phyloP scores from a whole-genome alignment of 30 jellyfish, hydroid and myxozoan genomes.

The Cassiopea xamachana region DNA sequence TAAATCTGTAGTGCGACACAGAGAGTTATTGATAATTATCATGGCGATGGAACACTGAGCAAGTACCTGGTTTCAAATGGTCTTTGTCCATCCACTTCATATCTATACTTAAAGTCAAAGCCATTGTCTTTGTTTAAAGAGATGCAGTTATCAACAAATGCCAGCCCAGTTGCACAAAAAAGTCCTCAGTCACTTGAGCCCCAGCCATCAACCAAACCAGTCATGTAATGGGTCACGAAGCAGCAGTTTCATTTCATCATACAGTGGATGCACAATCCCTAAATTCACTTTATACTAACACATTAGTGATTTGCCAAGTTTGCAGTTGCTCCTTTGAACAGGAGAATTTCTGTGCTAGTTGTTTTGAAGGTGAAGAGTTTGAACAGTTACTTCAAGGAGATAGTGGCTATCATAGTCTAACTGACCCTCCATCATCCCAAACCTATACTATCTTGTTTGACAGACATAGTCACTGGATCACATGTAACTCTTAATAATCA shows the following conservation, averaged over 20 bases:
- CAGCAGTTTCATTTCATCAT: slow-evolving; percentile 15
- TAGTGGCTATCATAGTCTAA: not conserved
- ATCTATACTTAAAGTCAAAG: slow-evolving; percentile 13
- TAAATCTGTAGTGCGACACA: slow-evolving; percentile 27
- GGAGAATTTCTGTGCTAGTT: slow-evolving; percentile 10
- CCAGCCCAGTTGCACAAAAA: not conserved
- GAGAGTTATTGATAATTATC: slow-evolving; percentile 34
- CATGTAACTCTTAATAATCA: slow-evolving; percentile 12
- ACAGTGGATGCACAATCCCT: slow-evolving; percentile 4
- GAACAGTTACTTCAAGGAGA: slow-evolving; percentile 6
- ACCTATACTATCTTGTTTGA: slow-evolving; percentile 9
- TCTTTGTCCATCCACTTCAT: slow-evolving; percentile 37
- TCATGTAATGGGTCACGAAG: slow-evolving; percentile 10
- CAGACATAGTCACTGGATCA: slow-evolving; percentile 15
- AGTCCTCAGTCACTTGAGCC: slow-evolving; percentile 4
- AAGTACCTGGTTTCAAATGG: slow-evolving; percentile 37
- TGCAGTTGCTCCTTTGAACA: slow-evolving; percentile 11
- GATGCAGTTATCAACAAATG: not conserved
- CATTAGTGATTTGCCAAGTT: slow-evolving; percentile 16
- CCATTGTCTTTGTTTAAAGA: slow-evolving; percentile 19
- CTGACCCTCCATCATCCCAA: slow-evolving; percentile 10
- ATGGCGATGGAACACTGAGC: slow-evolving; percentile 26
- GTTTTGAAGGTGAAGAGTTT: slow-evolving; percentile 13
- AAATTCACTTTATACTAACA: slow-evolving; percentile 1
- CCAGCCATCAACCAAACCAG: slow-evolving; percentile 10